A percentile compares a stretch with the other conserved stretches of the same genome.
Evolutionary conservation across 2,797 vertebrate genomes (phyloP).

Genomic region (Micromesistius poutassou): DNA sequence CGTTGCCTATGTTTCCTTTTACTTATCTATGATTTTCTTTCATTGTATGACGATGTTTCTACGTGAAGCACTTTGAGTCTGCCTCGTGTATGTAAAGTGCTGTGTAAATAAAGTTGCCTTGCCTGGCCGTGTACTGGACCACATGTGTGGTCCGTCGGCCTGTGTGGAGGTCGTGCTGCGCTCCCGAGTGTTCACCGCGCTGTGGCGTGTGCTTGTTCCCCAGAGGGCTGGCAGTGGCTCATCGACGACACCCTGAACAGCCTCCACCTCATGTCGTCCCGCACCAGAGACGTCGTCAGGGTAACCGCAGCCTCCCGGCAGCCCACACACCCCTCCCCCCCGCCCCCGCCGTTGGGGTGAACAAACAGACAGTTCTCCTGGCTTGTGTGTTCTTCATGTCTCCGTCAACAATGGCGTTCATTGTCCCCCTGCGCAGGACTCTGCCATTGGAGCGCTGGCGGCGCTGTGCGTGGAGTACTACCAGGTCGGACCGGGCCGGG

Average conservation of each 20-base stretch:
- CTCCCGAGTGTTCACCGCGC: not conserved
- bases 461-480: slow-evolving; percentile 85
- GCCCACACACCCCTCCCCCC: not conserved
- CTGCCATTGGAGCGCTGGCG: slow-evolving; percentile 78
- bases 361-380: not conserved
- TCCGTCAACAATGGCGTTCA: not conserved
- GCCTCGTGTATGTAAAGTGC: too few relatives aligned
- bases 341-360: not conserved
- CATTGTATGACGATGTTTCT: too few relatives aligned
- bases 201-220: slow-evolving; percentile 34
- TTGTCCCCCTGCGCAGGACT: slow-evolving; percentile 63
- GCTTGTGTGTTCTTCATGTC: not conserved
- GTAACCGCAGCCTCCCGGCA: slow-evolving; percentile 51
- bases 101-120: too few relatives aligned
- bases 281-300: slow-evolving; percentile 75
- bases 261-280: slow-evolving; percentile 77
- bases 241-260: slow-evolving; percentile 85
- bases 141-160: not conserved
- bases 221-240: slow-evolving; percentile 88
- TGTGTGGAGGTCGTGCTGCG: not conserved
- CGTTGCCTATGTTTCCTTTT: too few relatives aligned
- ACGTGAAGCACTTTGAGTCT: too few relatives aligned
- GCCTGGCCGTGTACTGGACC: too few relatives aligned
- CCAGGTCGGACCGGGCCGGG: slow-evolving; percentile 63
- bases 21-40: too few relatives aligned